Base-by-base conservation (phyloP, 2,113 vertebrate genomes). In the Amia ocellicauda region DNA sequence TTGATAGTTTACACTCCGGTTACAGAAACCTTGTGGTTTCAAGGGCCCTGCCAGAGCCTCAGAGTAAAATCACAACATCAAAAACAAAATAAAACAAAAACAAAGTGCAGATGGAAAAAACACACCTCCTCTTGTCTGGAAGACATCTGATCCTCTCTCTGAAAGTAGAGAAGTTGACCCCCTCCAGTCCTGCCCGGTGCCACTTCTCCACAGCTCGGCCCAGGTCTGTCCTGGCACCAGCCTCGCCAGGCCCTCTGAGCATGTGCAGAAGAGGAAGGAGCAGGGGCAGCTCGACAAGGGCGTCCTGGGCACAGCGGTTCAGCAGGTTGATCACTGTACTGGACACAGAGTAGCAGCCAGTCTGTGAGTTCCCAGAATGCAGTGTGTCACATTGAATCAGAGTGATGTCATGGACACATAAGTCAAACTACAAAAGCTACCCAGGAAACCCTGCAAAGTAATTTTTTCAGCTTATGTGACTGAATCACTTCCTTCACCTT, bases 211-310 rank as follows among this genome's bases (percentile, higher is more conserved):
- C 66, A 43, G 1, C 0, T 0, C 70, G 67, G n/a, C 70, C 80
- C 17, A 73, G 2, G 13, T 24, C 22, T 8, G 40, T 16, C 13
- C 16, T 68, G 1, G 2, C 3, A 1, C 76, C 68, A 0, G 57
- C 54, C 5, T 52, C 73, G 27, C 62, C 76, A 0, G 69, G 64
- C 2, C 69, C 65, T 28, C 68, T 50, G 58, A 86, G 56, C 3
- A 19, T 58, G 63, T 82, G 47, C 23, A 88, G 78, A 36, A 83
- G 75, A 19, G 85, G 86, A 23, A 86, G 50, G 16, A 89, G 81
- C 53, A 87, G 69, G 13, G 85, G 58, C 1, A 83, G 5, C 75
- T 89, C 87, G 0, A 72, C 27, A 67, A 88, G 55, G 22, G 0
- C 0, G 0, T 0, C 0, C 26, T 16, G 17, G 1, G 3, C 42